A percentile compares a stretch with the other conserved stretches of the same genome.
These are phyloP conservation scores for Bovichtus diacanthus DNA, from an alignment of 2,797 vertebrate species.

Conservation along the genomic window DNA sequence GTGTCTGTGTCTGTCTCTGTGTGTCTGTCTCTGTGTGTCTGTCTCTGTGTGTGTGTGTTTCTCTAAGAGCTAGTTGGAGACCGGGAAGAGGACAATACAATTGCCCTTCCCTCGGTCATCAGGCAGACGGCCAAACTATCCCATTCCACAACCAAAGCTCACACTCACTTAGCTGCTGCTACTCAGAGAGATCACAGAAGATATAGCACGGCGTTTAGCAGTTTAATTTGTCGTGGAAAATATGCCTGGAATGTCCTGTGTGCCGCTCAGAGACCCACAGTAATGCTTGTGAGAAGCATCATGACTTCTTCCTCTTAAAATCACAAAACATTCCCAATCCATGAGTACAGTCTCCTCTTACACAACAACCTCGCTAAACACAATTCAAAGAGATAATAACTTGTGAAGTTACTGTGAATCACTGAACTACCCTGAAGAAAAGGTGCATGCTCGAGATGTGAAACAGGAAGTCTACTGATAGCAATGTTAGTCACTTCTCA, in stretches of 20 bases:
- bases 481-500: background rate
- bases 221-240: conserved; percentile 46
- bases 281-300: background rate
- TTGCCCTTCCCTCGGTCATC: conserved; percentile 49
- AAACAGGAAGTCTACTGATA: background rate
- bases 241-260: conserved; percentile 59
- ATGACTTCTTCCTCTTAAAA: conserved; percentile 25
- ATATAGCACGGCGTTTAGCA: conserved; percentile 34
- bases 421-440: conserved; percentile 6
- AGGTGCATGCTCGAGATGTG: background rate
- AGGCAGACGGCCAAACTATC: conserved; percentile 59
- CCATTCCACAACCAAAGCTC: conserved; percentile 48
- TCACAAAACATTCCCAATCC: background rate
- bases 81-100: conserved; percentile 28
- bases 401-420: conserved; percentile 12
- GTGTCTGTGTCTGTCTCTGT: background rate
- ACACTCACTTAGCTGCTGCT: conserved; percentile 35
- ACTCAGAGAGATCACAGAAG: conserved; percentile 27
- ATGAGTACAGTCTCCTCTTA: background rate
- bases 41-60: background rate
- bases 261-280: background rate
- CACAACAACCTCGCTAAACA: conserved; percentile 4
- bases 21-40: background rate
- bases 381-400: conserved; percentile 1
- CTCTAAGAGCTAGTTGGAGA: conserved; percentile 21